A percentile compares a stretch with the other conserved stretches of the same genome.
phyloP scores from a whole-genome alignment of 2,797 vertebrate genomes.

The Heteromormyrus szaboi region DNA sequence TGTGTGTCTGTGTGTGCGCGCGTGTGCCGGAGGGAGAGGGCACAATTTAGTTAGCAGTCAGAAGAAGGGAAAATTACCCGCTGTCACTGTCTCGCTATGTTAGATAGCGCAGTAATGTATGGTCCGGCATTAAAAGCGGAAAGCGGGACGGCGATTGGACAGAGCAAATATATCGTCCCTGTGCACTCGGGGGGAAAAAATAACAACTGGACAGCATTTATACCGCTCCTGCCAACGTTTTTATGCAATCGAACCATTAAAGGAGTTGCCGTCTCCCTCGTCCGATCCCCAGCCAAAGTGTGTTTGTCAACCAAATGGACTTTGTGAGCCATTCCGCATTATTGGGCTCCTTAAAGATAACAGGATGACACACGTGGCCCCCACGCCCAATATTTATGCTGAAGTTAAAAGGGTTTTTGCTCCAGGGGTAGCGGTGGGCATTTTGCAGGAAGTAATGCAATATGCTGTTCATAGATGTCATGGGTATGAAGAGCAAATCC shows the following conservation, averaged over 20 bases:
- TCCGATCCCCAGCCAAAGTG: background rate
- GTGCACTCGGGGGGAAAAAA: background rate
- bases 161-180: slow-evolving; percentile 1
- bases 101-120: slow-evolving; percentile 15
- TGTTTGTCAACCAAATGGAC: slow-evolving; percentile 12
- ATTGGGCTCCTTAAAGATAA: slow-evolving; percentile 19
- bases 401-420: background rate
- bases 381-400: slow-evolving; percentile 7
- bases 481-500: background rate
- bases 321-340: slow-evolving; percentile 1
- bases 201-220: slow-evolving; percentile 13
- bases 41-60: slow-evolving; percentile 23
- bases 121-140: background rate
- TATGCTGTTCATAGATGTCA: background rate
- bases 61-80: slow-evolving; percentile 21
- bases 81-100: slow-evolving; percentile 21
- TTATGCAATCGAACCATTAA: slow-evolving; percentile 18
- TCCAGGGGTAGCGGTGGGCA: background rate
- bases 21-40: background rate
- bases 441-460: background rate
- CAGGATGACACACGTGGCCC: background rate
- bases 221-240: slow-evolving; percentile 11
- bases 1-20: background rate
- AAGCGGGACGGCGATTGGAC: background rate
- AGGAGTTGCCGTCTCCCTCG: background rate